A percentile compares a stretch with the other conserved stretches of the same genome.
phyloP scores from a whole-genome alignment of 2,797 vertebrate species.

The Hoplostethus mediterraneus region DNA sequence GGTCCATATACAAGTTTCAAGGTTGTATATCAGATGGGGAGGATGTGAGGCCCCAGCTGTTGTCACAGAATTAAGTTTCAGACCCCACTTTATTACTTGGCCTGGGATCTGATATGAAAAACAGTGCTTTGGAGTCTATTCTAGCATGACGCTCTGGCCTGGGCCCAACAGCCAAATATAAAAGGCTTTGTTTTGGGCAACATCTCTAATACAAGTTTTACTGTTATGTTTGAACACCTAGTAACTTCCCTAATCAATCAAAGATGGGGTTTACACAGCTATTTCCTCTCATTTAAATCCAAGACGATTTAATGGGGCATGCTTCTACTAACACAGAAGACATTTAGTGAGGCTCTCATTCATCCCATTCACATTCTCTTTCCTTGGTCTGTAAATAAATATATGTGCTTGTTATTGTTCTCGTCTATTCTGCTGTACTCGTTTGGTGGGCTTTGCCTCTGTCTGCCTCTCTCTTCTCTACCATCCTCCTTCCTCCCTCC shows the following conservation, averaged over 20 bases:
- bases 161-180: slow-evolving; percentile 53
- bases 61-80: slow-evolving; percentile 73
- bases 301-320: slow-evolving; percentile 66
- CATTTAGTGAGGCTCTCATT: slow-evolving; percentile 49
- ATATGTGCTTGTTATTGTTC: slow-evolving; percentile 47
- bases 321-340: slow-evolving; percentile 56
- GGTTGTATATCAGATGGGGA: slow-evolving; percentile 49
- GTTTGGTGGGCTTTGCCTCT: slow-evolving; percentile 43
- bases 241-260: slow-evolving; percentile 74
- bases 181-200: slow-evolving; percentile 58
- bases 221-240: slow-evolving; percentile 62
- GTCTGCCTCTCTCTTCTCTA: slow-evolving; percentile 14
- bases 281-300: slow-evolving; percentile 71
- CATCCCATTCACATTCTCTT: slow-evolving; percentile 47
- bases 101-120: slow-evolving; percentile 70
- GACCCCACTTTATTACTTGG: slow-evolving; percentile 62
- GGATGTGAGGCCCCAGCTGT: slow-evolving; percentile 72
- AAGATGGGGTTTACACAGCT: slow-evolving; percentile 67
- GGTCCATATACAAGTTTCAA: slow-evolving; percentile 32
- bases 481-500: not conserved
- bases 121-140: slow-evolving; percentile 56
- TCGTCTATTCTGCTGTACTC: slow-evolving; percentile 46
- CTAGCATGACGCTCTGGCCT: slow-evolving; percentile 64
- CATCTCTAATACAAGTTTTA: slow-evolving; percentile 62
- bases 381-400: slow-evolving; percentile 51